A percentile compares a stretch with the other conserved stretches of the same genome.
Evolutionary conservation across 1,140 invertebrate species (phyloP).

Genomic region (Agrypnia vestita): DNA sequence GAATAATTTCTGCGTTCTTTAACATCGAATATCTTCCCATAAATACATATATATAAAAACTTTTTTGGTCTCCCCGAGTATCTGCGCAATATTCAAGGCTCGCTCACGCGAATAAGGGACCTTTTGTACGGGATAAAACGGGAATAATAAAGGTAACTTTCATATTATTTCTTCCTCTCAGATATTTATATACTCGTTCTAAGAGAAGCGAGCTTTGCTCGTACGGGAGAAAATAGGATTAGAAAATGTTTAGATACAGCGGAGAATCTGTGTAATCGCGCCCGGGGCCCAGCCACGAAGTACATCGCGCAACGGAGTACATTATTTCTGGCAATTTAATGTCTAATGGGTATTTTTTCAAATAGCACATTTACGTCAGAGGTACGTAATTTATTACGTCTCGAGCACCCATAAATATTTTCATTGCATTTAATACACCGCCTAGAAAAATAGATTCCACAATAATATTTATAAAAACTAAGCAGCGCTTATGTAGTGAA

Average conservation of each 20-base stretch:
- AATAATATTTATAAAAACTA: too few relatives aligned
- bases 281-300: neutral
- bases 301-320: too few relatives aligned
- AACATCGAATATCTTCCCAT: constrained; percentile 34
- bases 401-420: too few relatives aligned
- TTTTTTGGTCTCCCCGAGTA: constrained; percentile 31
- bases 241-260: constrained; percentile 15
- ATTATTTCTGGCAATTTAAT: too few relatives aligned
- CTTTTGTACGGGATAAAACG: constrained; percentile 34
- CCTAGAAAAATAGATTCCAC: too few relatives aligned
- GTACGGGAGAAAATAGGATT: constrained; percentile 9
- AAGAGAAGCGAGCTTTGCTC: constrained; percentile 19
- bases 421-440: too few relatives aligned
- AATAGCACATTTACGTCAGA: too few relatives aligned
- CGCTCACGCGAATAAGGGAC: constrained; percentile 30
- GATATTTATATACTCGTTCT: constrained; percentile 34
- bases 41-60: constrained; percentile 21
- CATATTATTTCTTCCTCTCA: constrained; percentile 16
- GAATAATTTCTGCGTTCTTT: constrained; percentile 46
- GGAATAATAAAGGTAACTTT: constrained; percentile 37
- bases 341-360: too few relatives aligned
- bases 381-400: too few relatives aligned
- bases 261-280: constrained; percentile 2
- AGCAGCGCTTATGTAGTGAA: too few relatives aligned
- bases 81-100: constrained; percentile 11